Conservation (phyloP, 2,113 vertebrate species). For the Glareola pratincola region DNA sequence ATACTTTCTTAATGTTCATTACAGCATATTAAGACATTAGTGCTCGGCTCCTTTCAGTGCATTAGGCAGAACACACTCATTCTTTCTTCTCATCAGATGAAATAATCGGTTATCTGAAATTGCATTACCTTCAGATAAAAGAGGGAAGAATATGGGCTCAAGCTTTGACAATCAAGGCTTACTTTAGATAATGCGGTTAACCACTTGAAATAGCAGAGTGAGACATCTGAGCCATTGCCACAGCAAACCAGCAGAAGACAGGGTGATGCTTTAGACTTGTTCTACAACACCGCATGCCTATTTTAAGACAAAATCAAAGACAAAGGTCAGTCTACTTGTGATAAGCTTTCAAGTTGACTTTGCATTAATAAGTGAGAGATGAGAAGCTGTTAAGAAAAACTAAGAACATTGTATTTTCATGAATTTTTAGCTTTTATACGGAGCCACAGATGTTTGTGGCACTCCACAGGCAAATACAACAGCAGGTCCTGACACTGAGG, state of each 20-base stretch:
- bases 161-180: constrained; percentile 40
- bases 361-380: background rate
- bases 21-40: constrained; percentile 12
- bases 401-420: background rate
- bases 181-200: constrained; percentile 55
- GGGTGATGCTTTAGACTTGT: background rate
- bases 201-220: constrained; percentile 38
- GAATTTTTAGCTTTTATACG: background rate
- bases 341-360: background rate
- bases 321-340: background rate
- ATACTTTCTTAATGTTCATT: constrained; percentile 48
- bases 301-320: background rate
- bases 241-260: background rate
- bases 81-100: constrained; percentile 35
- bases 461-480: background rate
- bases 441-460: background rate
- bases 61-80: background rate
- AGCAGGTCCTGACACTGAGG: background rate
- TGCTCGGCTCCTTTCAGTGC: constrained; percentile 11
- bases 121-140: constrained; percentile 41
- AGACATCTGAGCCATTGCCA: background rate
- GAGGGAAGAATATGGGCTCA: constrained; percentile 11
- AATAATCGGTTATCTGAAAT: constrained; percentile 52
- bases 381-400: background rate
- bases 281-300: background rate